A percentile compares a stretch with the other conserved stretches of the same genome.
These are phyloP conservation scores for Brassicogethes aeneus DNA, from an alignment of 2,888 invertebrate genomes.

Conservation along the genomic window DNA sequence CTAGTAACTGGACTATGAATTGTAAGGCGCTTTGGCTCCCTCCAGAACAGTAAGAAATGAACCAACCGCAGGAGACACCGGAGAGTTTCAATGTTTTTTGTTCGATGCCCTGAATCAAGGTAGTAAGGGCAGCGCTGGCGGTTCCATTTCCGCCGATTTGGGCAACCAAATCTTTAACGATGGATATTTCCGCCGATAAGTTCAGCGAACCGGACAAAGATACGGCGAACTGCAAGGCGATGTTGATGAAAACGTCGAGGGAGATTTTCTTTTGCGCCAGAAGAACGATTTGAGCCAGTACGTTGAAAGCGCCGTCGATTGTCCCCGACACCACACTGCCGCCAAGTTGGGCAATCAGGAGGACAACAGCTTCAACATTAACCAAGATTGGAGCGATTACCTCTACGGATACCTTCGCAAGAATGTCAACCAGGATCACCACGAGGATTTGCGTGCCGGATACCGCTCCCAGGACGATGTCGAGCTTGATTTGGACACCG, in stretches of 20 bases:
- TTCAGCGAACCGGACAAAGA: not conserved
- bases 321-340: conserved; percentile 12
- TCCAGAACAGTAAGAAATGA: conserved; percentile 8
- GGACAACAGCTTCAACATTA: conserved; percentile 6
- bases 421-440: not conserved
- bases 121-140: not conserved
- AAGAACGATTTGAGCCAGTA: conserved; percentile 2
- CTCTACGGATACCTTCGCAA: not conserved
- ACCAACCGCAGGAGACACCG: conserved; percentile 12
- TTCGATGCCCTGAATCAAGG: not conserved
- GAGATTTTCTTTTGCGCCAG: not conserved
- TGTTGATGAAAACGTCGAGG: not conserved
- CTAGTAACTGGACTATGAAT: conserved; percentile 11
- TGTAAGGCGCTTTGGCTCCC: not conserved
- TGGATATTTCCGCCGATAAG: not conserved
- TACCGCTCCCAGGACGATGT: conserved; percentile 11
- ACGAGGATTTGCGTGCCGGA: conserved; percentile 15
- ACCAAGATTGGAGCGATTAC: not conserved
- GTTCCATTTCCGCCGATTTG: not conserved
- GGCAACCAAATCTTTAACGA: not conserved
- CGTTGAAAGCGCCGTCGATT: conserved; percentile 14
- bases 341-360: conserved; percentile 14
- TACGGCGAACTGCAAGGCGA: not conserved
- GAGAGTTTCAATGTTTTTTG: not conserved
- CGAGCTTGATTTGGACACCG: conserved; percentile 13